Base-by-base conservation (phyloP, 1,140 invertebrate genomes). In the Orussus abietinus region DNA sequence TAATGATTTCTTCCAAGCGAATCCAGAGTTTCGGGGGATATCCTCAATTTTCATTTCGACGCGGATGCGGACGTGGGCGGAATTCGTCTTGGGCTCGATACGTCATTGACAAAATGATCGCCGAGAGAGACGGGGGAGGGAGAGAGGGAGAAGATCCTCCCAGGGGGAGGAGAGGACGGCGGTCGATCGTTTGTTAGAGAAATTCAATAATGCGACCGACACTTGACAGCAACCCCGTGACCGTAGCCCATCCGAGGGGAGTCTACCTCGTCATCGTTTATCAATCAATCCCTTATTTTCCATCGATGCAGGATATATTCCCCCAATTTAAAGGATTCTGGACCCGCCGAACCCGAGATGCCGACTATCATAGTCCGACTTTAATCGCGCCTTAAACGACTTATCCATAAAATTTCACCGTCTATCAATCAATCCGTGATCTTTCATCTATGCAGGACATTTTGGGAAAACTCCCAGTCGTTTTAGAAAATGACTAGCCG, bases 101-200 rank as follows among this genome's bases (percentile, higher is more conserved):
- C 51, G 53, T 55, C 59, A 57, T 55, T 59, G 47, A 52, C 51
- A 53, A 62, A 44, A 53, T 34, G 26, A 17, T 37, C 42, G 29
- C 42, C 18, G 10, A 28, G 10, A 20, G 12, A 5, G 18, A 17
- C 10, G 13, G 13, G 13, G 21, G 25, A 6, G 9, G 12, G 10
- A 20, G 25, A 29, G 15, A 30, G 15, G 15, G 26, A 40, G 38
- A 42, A 34, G n/a, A 14, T 3, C 13, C 11, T 13, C 12, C 14
- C 28, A 2, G 17, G 33, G 15, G n/a, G n/a, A n/a, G n/a, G n/a
- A 21, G n/a, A n/a, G 22, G 3, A 22, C 22, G 12, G 34, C 34
- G 55, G 47, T 60, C 53, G 53, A 60, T 62, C 60, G 52, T 62
- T 62, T 62, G 57, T 62, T 62, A 59, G 53, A 62, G 47, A 62